Base-by-base conservation (phyloP, 2,113 vertebrate genomes). In the Acanthisitta chloris region DNA sequence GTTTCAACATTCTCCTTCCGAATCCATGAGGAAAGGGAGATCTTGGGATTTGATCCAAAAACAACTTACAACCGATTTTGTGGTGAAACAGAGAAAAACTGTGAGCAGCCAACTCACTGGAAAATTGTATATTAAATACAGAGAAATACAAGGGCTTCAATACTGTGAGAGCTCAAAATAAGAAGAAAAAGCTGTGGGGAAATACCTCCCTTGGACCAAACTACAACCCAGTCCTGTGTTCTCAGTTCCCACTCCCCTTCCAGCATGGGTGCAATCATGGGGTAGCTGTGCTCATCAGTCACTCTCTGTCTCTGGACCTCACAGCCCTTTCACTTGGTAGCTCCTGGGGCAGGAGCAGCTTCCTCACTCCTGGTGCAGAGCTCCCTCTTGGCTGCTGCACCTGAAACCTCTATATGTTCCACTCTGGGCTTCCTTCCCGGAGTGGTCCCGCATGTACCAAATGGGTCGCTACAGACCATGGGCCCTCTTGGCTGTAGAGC, bases 1-100 rank as follows among this genome's bases (percentile, higher is more conserved):
- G 99, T 99, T 66, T 99, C 99, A 16, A 99, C 99, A 0, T 99
- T 99, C 96, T 99, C 99, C n/a, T 99, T 99, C 87, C 98, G 99
- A 67, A 99, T 99, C 93, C 99, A 99, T 0, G 99, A 99, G 82
- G 99, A 99, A 91, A 98, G 99, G 43, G 99, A 99, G 90, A 99
- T 99, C 76, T 94, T 99, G 45, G 99, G 99, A 18, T 99, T 99
- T 82, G 98, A 99, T 76, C 99, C 99, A 34, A 98, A 98, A 97
- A 98, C 98, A 14, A 99, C 99, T 3, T 99, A 99, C 91, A 99
- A 99, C 92, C 98, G 99, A 31, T 99, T 99, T 85, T 99, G 99
- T 65, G 99, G 99, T 8, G 99, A 99, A 86, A 94, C 92, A n/a
- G 99, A 99, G 92, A 98, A 94, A 40, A 97, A 96, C 13, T 99